Base-by-base conservation (phyloP, 2,113 vertebrate species). In the Formicarius rufipectus region DNA sequence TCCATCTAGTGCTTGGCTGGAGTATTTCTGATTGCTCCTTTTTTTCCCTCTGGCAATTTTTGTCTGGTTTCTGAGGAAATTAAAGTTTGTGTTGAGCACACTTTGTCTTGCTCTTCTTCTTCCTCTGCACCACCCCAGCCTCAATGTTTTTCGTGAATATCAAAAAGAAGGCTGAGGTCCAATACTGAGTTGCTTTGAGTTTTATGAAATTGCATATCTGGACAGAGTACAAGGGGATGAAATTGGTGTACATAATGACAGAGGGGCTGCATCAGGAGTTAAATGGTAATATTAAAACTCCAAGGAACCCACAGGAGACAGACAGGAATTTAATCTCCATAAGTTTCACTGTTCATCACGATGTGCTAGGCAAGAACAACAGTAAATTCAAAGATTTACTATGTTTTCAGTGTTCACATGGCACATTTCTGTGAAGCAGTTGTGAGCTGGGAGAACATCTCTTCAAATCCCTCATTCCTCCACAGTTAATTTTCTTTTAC, bases 1-100 rank as follows among this genome's bases (percentile, higher is more conserved):
- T 87, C 89, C 94, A 93, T 91, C 95, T 97, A 80, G 95, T 87
- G 95, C 85, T 72, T 66, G 50, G 50, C 64, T 84, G 72, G 44
- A 91, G 39, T 76, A 47, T 24, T 87, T 89, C 37, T 62, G 17
- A 49, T 78, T 30, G n/a, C 30, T 76, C 53, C 7, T 47, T 66
- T 77, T 79, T 53, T 25, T 2, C 21, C 13, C 17, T 21, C 10
- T 4, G 9, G 24, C 30, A 58, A 12, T n/a, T 85, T 63, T 83
- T 22, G 12, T 42, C 59, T 50, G 27, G 12, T 75, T 87, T 95
- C 78, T 79, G 49, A 49, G 62, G 60, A 72, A 73, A 69, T 2
- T 27, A 42, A 82, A 58, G 22, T 15, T 72, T 59, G 14, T 52
- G 31, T 40, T 1, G 3, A 75, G 44, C n/a, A 66, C 12, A 1